Conservation (phyloP, 2,113 vertebrate species). For the Cyanistes caeruleus region DNA sequence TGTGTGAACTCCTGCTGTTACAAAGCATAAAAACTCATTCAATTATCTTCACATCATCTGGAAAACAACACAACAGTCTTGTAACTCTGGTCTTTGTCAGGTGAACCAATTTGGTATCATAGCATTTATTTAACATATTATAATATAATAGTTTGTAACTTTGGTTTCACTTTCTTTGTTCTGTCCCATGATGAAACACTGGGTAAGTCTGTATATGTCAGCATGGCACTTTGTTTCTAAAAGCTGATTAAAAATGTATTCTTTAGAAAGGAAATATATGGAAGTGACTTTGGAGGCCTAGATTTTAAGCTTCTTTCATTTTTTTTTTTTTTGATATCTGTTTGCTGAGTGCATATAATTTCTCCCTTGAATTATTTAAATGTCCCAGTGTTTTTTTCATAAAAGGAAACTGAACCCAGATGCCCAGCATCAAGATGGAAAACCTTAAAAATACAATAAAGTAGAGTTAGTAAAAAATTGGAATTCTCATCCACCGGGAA, state of each 20-base stretch:
- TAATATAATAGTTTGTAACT: not conserved
- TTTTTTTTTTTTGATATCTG: slow-evolving; percentile 35
- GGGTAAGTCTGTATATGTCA: not conserved
- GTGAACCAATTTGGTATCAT: not conserved
- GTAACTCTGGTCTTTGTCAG: not conserved
- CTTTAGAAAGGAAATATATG: slow-evolving; percentile 19
- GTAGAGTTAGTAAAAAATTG: not conserved
- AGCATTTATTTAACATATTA: not conserved
- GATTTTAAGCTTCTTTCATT: slow-evolving; percentile 35
- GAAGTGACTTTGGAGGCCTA: slow-evolving; percentile 33
- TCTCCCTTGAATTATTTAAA: slow-evolving; percentile 58
- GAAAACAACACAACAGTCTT: not conserved
- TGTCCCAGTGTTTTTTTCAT: slow-evolving; percentile 9
- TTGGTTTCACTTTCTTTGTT: slow-evolving; percentile 27
- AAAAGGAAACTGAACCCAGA: slow-evolving; percentile 37
- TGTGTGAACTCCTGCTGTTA: not conserved
- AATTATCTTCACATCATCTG: not conserved
- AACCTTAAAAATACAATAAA: not conserved
- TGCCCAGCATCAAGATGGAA: not conserved
- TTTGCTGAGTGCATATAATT: slow-evolving; percentile 23
- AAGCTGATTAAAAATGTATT: slow-evolving; percentile 66
- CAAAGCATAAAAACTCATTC: not conserved
- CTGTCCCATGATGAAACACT: slow-evolving; percentile 19
- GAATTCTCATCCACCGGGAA: not conserved
- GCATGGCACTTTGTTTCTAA: slow-evolving; percentile 20